phyloP scores from a whole-genome alignment of 2,113 vertebrate genomes.

The Panthera leo region DNA sequence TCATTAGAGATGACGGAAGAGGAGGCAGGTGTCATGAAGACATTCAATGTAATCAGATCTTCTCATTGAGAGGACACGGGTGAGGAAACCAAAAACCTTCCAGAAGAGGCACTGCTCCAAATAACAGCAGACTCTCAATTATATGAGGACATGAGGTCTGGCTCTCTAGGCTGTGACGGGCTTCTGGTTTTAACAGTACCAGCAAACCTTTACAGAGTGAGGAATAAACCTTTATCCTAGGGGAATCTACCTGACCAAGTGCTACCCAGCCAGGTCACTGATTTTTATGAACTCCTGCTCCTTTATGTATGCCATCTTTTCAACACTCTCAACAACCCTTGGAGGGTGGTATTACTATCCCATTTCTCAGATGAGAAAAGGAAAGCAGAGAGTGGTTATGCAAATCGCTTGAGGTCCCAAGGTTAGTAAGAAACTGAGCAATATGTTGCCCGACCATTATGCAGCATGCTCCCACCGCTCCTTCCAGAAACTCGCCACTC shows the following conservation, averaged over 20 bases:
- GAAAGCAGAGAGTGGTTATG: background rate
- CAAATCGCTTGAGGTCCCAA: background rate
- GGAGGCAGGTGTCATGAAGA: background rate
- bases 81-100: background rate
- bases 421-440: background rate
- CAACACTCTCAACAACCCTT: background rate
- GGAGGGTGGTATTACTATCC: background rate
- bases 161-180: background rate
- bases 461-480: background rate
- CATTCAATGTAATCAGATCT: conserved; percentile 9
- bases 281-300: background rate
- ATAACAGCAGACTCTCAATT: background rate
- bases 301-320: background rate
- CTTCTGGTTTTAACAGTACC: background rate
- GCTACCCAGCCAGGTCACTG: background rate
- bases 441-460: too few species aligned
- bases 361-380: background rate
- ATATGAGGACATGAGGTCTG: background rate
- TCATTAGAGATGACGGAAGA: conserved; percentile 58
- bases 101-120: background rate
- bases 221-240: background rate
- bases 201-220: background rate
- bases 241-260: background rate
- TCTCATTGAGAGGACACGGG: background rate
- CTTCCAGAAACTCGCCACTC: background rate